These are phyloP conservation scores for Drosophila arawakana DNA, from an alignment of 1,140 invertebrate genomes.

Conservation along the genomic window DNA sequence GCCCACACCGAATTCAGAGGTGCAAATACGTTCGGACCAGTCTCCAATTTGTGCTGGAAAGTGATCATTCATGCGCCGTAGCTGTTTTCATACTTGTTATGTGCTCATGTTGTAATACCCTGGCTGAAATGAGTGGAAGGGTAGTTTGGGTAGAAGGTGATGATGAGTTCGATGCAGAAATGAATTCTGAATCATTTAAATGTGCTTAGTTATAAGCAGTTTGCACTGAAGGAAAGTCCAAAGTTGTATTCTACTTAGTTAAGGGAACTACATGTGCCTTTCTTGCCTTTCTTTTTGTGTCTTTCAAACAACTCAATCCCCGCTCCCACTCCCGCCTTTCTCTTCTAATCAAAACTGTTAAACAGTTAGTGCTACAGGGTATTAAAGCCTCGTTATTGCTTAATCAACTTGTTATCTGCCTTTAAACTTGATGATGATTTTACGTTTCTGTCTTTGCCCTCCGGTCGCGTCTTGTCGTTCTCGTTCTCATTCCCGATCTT, in stretches of 20 bases:
- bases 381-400: background rate
- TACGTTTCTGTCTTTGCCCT: slow-evolving; percentile 56
- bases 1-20: slow-evolving; percentile 83
- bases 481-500: slow-evolving; percentile 30
- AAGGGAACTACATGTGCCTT: too few relatives aligned
- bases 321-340: background rate
- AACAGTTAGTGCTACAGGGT: slow-evolving; percentile 20
- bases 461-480: slow-evolving; percentile 24
- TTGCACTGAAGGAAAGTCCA: too few relatives aligned
- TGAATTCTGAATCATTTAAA: too few relatives aligned
- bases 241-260: too few relatives aligned
- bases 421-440: slow-evolving; percentile 70
- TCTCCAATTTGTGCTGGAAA: slow-evolving; percentile 77
- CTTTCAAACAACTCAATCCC: too few relatives aligned
- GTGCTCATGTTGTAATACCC: slow-evolving; percentile 44
- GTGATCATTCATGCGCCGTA: slow-evolving; percentile 74
- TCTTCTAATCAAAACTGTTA: background rate
- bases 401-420: slow-evolving; percentile 26
- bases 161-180: background rate
- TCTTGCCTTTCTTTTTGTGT: too few relatives aligned
- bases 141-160: background rate
- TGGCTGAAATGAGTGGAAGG: background rate
- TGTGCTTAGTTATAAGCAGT: too few relatives aligned
- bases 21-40: slow-evolving; percentile 80
- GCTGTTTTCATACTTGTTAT: slow-evolving; percentile 48